These are phyloP conservation scores for Mizuhopecten yessoensis DNA, from an alignment of 1,140 invertebrate genomes.

Conservation along the genomic window DNA sequence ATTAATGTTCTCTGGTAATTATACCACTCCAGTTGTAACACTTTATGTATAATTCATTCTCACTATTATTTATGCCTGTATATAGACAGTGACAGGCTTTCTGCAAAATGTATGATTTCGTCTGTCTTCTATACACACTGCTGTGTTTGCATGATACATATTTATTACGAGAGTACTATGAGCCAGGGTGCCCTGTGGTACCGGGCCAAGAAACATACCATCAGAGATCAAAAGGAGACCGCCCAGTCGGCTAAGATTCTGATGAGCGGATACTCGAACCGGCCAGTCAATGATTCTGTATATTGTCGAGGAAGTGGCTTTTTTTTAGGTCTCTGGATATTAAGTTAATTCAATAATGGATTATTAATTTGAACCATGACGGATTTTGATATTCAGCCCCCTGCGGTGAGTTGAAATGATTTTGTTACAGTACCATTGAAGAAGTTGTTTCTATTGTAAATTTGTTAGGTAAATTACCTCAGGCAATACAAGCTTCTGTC, in stretches of 20 bases:
- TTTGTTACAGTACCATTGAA: too few relatives aligned
- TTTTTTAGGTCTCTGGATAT: conserved; percentile 3
- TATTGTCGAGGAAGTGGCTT: not conserved
- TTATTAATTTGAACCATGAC: not conserved
- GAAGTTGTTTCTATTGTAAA: too few relatives aligned
- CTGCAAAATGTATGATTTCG: conserved; percentile 34
- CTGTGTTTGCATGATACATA: conserved; percentile 26
- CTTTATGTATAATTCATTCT: conserved; percentile 33
- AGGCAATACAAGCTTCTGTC: too few relatives aligned
- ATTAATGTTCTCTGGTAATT: not conserved
- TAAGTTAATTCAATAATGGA: not conserved
- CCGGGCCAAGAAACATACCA: not conserved
- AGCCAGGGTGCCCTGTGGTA: conserved; percentile 8
- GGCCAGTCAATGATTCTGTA: not conserved
- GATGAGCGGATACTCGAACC: not conserved
- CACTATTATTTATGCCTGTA: not conserved
- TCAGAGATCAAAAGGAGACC: conserved; percentile 26
- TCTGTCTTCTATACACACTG: not conserved
- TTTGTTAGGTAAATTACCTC: too few relatives aligned
- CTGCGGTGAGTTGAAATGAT: not conserved
- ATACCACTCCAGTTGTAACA: not conserved
- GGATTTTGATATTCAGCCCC: conserved; percentile 38
- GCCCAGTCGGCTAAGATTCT: not conserved
- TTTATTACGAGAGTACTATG: not conserved
- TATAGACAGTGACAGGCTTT: not conserved